Evolutionary conservation across 2,797 vertebrate species (phyloP), one percentile per base, ranked within the genome.

Genomic region (Tapera naevia): DNA sequence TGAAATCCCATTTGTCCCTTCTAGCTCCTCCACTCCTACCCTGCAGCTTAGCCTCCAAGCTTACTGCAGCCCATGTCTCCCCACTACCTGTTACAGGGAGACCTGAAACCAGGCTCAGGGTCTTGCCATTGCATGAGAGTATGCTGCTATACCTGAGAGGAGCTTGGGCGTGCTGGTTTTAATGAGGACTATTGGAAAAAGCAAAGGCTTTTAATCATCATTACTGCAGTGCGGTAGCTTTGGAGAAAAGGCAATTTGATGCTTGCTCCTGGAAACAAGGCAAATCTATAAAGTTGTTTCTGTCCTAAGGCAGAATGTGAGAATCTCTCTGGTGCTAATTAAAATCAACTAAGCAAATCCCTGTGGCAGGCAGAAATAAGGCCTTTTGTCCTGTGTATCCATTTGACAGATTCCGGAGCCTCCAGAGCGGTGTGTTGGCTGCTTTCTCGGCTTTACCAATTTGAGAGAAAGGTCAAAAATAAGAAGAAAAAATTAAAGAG

Each of bases 301-400:
- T 69, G 37, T 48, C 32, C 28, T 65, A 46, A 60, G 80, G 48
- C 15, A 45, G 50, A 70, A 30, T 32, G 56, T 14, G 48, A 28
- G 30, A 84, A 69, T 64, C 53, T 58, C 37, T 22, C 30, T 76
- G 27, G 22, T 45, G 35, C 22, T 86, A 74, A 91, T 66, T 92
- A 93, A 91, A 93, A 93, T 37, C 24, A 28, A 35, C 80, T 78
- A 69, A 76, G 57, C 15, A 91, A 86, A 91, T 61, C 48, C 35
- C 57, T 45, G 56, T 13, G 23, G 62, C 27, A 75, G 43, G 60
- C 23, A 61, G 66, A 86, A 88, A 66, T 41, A 22, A 70, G 30
- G 10, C 16, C 39, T 78, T 91, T 83, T 65, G 54, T 61, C 35
- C 73, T 58, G n/a, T 15, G 17, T 88, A 54, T 23, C 50, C 32